Evolutionary conservation across 1,140 invertebrate genomes (phyloP).

Genomic region (Cherax quadricarinatus): DNA sequence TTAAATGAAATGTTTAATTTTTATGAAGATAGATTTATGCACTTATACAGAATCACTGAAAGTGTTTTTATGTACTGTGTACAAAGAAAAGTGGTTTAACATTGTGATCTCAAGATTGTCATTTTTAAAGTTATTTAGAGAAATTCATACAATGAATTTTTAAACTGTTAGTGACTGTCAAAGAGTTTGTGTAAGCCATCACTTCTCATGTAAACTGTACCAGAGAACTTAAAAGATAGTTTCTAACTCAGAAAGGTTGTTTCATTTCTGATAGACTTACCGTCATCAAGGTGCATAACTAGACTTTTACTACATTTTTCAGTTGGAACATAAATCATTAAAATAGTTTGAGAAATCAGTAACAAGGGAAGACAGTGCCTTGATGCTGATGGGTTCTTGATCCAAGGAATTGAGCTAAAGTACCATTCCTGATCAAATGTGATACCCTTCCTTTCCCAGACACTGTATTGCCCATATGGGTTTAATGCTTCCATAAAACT

Average conservation of each 20-base stretch:
- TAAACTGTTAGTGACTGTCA: constrained; percentile 69
- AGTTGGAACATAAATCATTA: too few species aligned
- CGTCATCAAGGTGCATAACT: not conserved
- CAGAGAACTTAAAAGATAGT: constrained; percentile 71
- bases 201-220: constrained; percentile 72
- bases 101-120: constrained; percentile 69
- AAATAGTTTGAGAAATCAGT: too few species aligned
- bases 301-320: too few species aligned
- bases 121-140: constrained; percentile 68
- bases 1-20: constrained; percentile 67
- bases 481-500: too few species aligned
- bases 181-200: constrained; percentile 68
- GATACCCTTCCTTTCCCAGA: too few species aligned
- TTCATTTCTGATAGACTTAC: constrained; percentile 27
- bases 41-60: constrained; percentile 66
- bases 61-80: constrained; percentile 70
- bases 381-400: too few species aligned
- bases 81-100: constrained; percentile 68
- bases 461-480: too few species aligned
- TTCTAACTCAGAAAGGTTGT: constrained; percentile 64
- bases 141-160: constrained; percentile 69
- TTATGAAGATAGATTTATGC: constrained; percentile 69
- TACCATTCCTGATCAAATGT: too few species aligned
- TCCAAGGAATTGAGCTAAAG: too few species aligned
- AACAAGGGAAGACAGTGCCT: too few species aligned